Evolutionary conservation across 1,140 invertebrate genomes (phyloP).

Genomic region (Lucilia cuprina): DNA sequence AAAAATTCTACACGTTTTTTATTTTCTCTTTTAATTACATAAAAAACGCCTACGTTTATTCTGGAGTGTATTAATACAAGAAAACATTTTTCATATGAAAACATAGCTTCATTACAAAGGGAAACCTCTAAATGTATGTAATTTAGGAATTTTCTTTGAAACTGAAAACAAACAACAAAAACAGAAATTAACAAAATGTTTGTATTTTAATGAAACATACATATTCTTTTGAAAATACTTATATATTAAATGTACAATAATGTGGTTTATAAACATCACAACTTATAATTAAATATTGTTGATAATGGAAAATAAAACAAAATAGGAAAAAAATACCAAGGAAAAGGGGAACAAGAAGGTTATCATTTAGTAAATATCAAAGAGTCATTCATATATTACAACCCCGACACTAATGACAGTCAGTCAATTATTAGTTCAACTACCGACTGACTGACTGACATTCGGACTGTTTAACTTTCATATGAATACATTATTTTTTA

Average conservation of each 20-base stretch:
- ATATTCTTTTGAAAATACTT: too few species aligned
- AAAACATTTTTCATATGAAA: too few species aligned
- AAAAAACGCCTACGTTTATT: not conserved
- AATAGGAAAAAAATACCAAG: not conserved
- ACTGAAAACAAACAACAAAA: not conserved
- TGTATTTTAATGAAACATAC: too few species aligned
- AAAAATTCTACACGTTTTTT: not conserved
- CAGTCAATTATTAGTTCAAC: not conserved
- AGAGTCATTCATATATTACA: not conserved
- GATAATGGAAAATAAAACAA: not conserved
- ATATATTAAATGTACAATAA: too few species aligned
- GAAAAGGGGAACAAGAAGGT: not conserved
- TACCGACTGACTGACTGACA: too few species aligned
- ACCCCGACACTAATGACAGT: not conserved
- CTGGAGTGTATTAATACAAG: not conserved
- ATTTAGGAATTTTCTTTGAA: too few species aligned
- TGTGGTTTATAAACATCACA: not conserved
- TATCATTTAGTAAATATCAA: not conserved
- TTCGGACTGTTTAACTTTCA: too few species aligned
- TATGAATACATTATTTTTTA: too few species aligned
- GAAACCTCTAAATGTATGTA: not conserved
- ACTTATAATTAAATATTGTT: not conserved
- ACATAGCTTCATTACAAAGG: not conserved
- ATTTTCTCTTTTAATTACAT: slow-evolving; percentile 4
- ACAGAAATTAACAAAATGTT: not conserved